Base-by-base conservation (phyloP, 2,797 vertebrate genomes). In the Gymnopithys bicolor region DNA sequence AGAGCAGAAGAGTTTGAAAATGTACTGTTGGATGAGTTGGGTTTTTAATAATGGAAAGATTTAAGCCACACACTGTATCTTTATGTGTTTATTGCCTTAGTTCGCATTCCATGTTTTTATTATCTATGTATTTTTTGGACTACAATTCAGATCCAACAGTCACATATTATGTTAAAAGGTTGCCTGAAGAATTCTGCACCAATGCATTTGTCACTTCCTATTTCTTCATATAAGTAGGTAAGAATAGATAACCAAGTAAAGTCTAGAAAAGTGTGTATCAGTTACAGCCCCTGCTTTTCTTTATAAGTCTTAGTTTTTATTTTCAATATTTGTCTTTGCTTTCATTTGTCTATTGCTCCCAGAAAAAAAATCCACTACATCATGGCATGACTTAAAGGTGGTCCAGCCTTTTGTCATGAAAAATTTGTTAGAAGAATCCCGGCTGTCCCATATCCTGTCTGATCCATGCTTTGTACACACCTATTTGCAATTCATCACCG, bases 51-150 rank as follows among this genome's bases (percentile, higher is more conserved):
- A 97, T 59, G 94, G 95, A 94, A 97, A 96, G 91, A 94, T 95
- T 93, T 97, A 94, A 97, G 88, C 35, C 73, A 85, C 91, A 92
- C 97, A 95, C 94, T 91, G 58, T 97, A 95, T 95, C 95, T 97
- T 95, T 84, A 71, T 2, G 22, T 94, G 92, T 97, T 98, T 98
- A 97, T 96, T 96, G 94, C 95, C 84, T 93, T 89, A 96, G 89
- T 95, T 96, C 93, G 67, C 94, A 85, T 96, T 97, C 96, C 94
- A 89, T 87, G 91, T 85, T 97, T 97, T 97, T 96, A 97, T 95
- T 97, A 96, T 95, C 91, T 91, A 90, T 94, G 93, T 91, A 92
- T 76, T 90, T 97, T 97, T 94, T 68, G 90, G 93, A 92, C 92
- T 95, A 59, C 69, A 93, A 53, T 77, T 95, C 41, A 13, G 35